phyloP scores from a whole-genome alignment of 2,113 vertebrate species.

The Eulemur macaco region DNA sequence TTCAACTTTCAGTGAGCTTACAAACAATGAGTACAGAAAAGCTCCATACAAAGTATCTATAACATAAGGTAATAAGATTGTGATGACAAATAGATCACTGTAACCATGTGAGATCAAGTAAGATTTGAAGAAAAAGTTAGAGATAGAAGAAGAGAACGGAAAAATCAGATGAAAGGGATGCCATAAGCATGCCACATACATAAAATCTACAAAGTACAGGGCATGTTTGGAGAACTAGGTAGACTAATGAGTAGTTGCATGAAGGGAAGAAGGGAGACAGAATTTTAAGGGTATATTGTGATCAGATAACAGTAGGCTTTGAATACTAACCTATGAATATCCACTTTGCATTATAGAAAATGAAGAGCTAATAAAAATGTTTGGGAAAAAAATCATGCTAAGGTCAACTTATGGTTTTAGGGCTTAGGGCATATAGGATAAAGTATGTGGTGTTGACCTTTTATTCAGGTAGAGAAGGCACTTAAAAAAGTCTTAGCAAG shows the following conservation, averaged over 20 bases:
- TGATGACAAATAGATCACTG: not conserved
- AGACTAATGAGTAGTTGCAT: not conserved
- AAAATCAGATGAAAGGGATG: not conserved
- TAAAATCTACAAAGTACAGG: not conserved
- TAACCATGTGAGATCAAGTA: not conserved
- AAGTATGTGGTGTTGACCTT: not conserved
- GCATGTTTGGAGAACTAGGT: not conserved
- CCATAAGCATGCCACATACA: not conserved
- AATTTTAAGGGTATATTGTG: not conserved
- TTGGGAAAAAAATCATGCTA: not conserved
- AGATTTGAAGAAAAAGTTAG: not conserved
- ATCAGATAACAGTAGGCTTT: not conserved
- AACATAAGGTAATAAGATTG: not conserved
- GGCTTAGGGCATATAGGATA: not conserved
- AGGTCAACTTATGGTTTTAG: not conserved
- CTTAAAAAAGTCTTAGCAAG: not conserved
- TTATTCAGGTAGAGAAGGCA: not conserved
- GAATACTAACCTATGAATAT: not conserved
- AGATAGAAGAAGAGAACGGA: not conserved
- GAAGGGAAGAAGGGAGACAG: not conserved
- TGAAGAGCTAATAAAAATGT: not conserved
- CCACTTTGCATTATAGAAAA: not conserved
- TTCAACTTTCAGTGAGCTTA: constrained; percentile 9
- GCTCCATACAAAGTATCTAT: not conserved
- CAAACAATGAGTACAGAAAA: constrained; percentile 10